Conservation (phyloP, 2,888 invertebrate species). For the Linyphia triangularis region DNA sequence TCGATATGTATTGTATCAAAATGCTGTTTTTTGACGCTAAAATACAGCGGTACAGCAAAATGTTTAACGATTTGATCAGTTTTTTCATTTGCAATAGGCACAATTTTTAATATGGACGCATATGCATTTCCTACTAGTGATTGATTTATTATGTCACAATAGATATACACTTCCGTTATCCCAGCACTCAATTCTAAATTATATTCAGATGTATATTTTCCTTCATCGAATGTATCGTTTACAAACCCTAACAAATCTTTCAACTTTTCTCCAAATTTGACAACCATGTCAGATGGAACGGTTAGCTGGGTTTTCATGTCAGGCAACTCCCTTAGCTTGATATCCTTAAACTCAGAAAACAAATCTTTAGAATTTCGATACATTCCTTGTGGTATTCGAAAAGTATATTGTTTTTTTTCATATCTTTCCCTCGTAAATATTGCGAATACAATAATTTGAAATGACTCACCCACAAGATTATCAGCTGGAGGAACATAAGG, state of each 20-base stretch:
- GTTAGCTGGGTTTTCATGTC: not conserved
- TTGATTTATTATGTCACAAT: not conserved
- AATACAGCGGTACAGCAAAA: not conserved
- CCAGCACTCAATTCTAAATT: not conserved
- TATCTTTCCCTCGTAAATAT: not conserved
- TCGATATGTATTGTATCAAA: conserved; percentile 15
- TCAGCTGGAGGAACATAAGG: not conserved
- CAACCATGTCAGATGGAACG: not conserved
- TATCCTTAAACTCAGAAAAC: not conserved
- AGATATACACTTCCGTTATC: conserved; percentile 5
- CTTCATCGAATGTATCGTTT: not conserved
- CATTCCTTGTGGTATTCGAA: not conserved
- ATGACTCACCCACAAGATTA: not conserved
- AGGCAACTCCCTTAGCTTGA: not conserved
- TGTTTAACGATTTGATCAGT: not conserved
- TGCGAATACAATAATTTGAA: not conserved
- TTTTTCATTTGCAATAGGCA: not conserved
- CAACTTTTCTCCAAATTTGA: not conserved
- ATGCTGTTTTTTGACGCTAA: conserved; percentile 15
- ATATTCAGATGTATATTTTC: not conserved
- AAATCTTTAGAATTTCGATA: not conserved
- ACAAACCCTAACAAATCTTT: not conserved
- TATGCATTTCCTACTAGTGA: not conserved
- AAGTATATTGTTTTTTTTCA: not conserved
- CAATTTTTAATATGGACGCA: conserved; percentile 13